Evolutionary conservation across 2,888 invertebrate species (phyloP).

Genomic region (Loripinus fragilis): DNA sequence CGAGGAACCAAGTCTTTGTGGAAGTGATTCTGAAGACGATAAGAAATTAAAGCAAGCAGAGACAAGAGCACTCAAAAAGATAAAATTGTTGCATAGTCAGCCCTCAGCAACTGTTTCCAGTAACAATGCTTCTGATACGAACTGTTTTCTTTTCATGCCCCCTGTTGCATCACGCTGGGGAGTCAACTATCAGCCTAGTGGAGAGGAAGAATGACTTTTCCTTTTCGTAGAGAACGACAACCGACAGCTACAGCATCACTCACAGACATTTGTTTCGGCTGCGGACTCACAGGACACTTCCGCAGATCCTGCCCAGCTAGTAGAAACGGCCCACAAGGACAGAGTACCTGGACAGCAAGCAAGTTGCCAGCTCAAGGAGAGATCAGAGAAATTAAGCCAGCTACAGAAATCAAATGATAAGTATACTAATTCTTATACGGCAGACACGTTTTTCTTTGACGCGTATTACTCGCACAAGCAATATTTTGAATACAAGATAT

Average conservation of each 20-base stretch:
- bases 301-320: no score
- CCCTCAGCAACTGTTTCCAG: not conserved
- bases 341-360: no score
- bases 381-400: no score
- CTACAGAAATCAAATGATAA: no score
- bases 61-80: slow-evolving; percentile 1
- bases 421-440: no score
- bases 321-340: no score
- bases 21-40: slow-evolving; percentile 18
- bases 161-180: no score
- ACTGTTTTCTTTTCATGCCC: no score
- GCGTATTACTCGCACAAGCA: not conserved
- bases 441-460: not conserved
- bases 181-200: not conserved
- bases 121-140: not conserved
- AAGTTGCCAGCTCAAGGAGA: no score
- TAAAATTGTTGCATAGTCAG: not conserved
- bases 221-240: not conserved
- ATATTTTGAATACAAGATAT: not conserved
- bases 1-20: slow-evolving; percentile 2
- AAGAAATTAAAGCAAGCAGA: slow-evolving; percentile 19
- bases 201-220: not conserved
- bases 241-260: not conserved
- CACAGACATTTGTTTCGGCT: no score
- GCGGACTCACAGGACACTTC: no score